These are phyloP conservation scores for Meiosimyza platycephala DNA, from an alignment of 2,888 invertebrate species.

Conservation along the genomic window DNA sequence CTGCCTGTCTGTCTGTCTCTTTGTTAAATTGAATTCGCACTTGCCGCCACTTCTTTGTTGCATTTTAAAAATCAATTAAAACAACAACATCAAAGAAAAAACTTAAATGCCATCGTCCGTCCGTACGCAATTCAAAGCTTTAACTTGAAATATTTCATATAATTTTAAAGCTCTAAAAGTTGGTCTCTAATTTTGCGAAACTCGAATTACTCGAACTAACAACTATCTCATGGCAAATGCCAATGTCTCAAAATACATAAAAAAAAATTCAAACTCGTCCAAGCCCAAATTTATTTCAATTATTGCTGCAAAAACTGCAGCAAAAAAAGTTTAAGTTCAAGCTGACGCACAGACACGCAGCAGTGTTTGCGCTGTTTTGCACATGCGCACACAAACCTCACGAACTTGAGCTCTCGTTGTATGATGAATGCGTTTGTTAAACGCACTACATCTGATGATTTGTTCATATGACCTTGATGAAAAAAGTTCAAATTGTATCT, in stretches of 20 bases:
- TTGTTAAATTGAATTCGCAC: constrained; percentile 3
- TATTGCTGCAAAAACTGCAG: constrained; percentile 8
- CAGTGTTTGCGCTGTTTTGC: not conserved
- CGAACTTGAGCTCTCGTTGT: not conserved
- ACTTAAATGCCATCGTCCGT: not conserved
- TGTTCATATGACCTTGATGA: constrained; percentile 25
- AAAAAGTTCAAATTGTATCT: no score
- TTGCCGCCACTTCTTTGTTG: not conserved
- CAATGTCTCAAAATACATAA: constrained; percentile 8
- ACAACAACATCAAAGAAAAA: not conserved
- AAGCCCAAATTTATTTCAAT: constrained; percentile 19
- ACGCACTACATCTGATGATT: constrained; percentile 24
- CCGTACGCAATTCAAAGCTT: constrained; percentile 2
- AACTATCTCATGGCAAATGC: constrained; percentile 22
- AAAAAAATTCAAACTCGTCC: constrained; percentile 2
- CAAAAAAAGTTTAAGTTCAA: not conserved
- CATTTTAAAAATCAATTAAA: not conserved
- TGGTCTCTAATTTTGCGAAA: not conserved
- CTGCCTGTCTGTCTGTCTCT: constrained; percentile 5
- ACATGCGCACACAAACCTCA: not conserved
- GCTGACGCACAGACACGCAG: not conserved
- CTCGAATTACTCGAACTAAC: not conserved
- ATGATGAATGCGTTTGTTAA: constrained; percentile 26
- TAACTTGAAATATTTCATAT: constrained; percentile 20
- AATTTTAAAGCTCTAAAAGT: constrained; percentile 9